A percentile compares a stretch with the other conserved stretches of the same genome.
phyloP scores from a whole-genome alignment of 2,888 invertebrate species.

The Trissolcus japonicus region DNA sequence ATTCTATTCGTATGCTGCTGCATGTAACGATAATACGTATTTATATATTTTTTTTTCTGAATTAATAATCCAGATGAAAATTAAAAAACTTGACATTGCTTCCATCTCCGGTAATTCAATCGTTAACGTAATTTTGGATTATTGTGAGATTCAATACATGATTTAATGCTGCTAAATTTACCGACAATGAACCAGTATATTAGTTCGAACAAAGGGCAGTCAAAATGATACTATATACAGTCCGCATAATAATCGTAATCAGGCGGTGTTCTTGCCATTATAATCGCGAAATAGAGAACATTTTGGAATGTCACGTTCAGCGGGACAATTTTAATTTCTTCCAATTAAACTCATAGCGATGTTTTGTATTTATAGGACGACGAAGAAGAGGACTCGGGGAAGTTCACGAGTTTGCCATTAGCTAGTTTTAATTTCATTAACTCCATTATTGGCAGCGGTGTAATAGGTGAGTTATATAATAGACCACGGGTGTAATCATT shows the following conservation, averaged over 20 bases:
- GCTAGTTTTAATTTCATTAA: conserved; percentile 93
- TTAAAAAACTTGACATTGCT: too few relatives aligned
- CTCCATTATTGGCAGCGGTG: conserved; percentile 91
- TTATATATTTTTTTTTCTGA: too few relatives aligned
- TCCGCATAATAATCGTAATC: conserved; percentile 5
- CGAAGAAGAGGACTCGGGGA: conserved; percentile 79
- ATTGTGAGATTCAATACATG: background rate
- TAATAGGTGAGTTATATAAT: conserved; percentile 82
- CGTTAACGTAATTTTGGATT: background rate
- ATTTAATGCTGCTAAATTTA: background rate
- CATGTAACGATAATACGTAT: too few relatives aligned
- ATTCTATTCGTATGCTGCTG: too few relatives aligned
- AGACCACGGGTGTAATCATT: background rate
- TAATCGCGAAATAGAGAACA: conserved; percentile 7
- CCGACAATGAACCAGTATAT: background rate
- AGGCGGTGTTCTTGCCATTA: background rate
- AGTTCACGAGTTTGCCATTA: conserved; percentile 83
- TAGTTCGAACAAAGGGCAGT: background rate
- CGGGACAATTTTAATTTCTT: conserved; percentile 27
- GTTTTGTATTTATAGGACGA: conserved; percentile 64
- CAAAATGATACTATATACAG: conserved; percentile 1
- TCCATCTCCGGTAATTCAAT: too few relatives aligned
- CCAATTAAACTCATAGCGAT: conserved; percentile 32
- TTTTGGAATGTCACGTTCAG: conserved; percentile 43
- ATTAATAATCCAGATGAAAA: too few relatives aligned